Evolutionary conservation across 2,888 invertebrate species (phyloP), one percentile per base, ranked within the genome.

Genomic region (Andrena marginata): DNA sequence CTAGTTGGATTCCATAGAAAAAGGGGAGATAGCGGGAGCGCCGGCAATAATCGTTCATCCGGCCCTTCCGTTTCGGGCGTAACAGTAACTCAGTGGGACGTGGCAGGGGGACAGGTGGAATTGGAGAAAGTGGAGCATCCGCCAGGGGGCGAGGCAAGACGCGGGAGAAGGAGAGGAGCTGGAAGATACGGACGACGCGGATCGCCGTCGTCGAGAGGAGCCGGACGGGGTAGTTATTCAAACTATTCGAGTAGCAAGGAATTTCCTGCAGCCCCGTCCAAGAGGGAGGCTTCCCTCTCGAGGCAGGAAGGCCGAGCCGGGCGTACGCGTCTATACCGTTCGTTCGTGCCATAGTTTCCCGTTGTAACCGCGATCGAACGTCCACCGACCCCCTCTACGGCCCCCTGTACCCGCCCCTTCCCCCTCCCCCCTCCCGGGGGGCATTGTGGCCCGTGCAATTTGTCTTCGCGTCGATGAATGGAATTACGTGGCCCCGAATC

Each of bases 221-320:
- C 84, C 73, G 84, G 81, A 77, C 80, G 81, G 77, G 76, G 79
- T 69, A 88, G 89, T 85, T 89, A 89, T 89, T 89, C 87, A 87
- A 89, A 89, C 89, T 89, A 89, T 89, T 89, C 89, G 76, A 88
- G 89, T 77, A 84, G 88, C 80, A 75, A 87, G 89, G 89, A 89
- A 89, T 89, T 89, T 81, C 87, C 82, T 82, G 84, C 79, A 81
- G 65, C 84, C 73, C 77, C 63, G 76, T 75, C 74, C 63, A 67
- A 72, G 81, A 69, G 56, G 70, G 60, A 20, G 23, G 42, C 49
- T 42, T 13, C 62, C 5, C 10, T 60, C 63, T 67, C 70, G 20
- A 5, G 42, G 75, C 20, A 62, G 59, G 29, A 68, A 42, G 49
- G 23, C 20, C 23, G 60, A 33, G 59, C 13, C 29, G 49, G 65